phyloP scores from a whole-genome alignment of 2,888 invertebrate genomes.

The Cynaeus angustus region DNA sequence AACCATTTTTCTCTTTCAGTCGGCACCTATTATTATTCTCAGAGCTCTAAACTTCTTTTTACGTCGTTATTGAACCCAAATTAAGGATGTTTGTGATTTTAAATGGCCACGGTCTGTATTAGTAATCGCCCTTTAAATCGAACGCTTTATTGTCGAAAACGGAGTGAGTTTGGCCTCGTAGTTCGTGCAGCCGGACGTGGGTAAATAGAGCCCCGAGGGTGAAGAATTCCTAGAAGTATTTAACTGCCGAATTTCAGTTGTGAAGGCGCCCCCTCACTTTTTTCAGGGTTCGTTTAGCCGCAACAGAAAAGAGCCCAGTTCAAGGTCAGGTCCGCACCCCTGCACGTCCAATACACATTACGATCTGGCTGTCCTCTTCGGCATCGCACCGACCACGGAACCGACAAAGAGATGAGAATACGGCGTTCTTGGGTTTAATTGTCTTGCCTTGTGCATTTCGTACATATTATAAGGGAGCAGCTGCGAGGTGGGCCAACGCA shows the following conservation, averaged over 20 bases:
- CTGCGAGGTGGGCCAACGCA: conserved; percentile 64
- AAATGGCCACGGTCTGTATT: background rate
- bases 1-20: too few relatives aligned
- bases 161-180: background rate
- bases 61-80: background rate
- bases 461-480: conserved; percentile 55
- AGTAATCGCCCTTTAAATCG: conserved; percentile 4
- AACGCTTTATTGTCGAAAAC: background rate
- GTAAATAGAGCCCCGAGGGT: conserved; percentile 42
- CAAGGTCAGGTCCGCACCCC: conserved; percentile 69
- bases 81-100: background rate
- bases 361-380: conserved; percentile 28
- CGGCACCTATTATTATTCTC: too few relatives aligned
- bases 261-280: conserved; percentile 60
- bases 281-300: conserved; percentile 47
- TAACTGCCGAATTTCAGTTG: conserved; percentile 68
- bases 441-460: conserved; percentile 48
- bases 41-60: too few relatives aligned
- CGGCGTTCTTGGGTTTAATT: conserved; percentile 44
- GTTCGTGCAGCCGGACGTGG: conserved; percentile 14
- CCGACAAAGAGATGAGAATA: conserved; percentile 31
- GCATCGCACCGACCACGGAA: conserved; percentile 2
- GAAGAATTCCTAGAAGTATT: conserved; percentile 64
- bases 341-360: conserved; percentile 54
- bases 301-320: conserved; percentile 58